Base-by-base conservation (phyloP, 2,797 vertebrate genomes). In the Eupleurogrammus muticus region DNA sequence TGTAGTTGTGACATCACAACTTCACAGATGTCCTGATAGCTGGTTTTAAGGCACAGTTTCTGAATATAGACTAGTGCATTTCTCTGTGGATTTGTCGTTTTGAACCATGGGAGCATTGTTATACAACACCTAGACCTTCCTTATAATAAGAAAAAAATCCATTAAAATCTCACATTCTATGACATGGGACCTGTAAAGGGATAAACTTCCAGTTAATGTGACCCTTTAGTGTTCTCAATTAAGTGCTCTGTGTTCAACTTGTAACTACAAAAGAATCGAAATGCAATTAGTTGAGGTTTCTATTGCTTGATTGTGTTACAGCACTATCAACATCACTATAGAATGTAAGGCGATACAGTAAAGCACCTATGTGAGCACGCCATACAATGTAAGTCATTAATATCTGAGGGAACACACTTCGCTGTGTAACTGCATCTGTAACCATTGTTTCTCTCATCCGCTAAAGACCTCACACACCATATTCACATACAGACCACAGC, bases 261-360 rank as follows among this genome's bases (percentile, higher is more conserved):
- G 16, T 47, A 38, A 69, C 40, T 40, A 55, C 44, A 56, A 70
- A 63, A 61, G 42, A 54, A 63, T 54, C 23, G 60, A 72, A 80
- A 67, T 73, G 21, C n/a, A 74, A 64, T 75, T 64, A 65, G 42
- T 36, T 57, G 28, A 51, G 23, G 49, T 5, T 51, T 0, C 56
- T 56, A 55, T 55, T 48, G 69, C 58, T 68, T 74, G 14, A 69
- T 65, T 75, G 61, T 70, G 51, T 64, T 79, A 57, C 61, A 79
- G 17, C 46, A 56, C 7, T 19, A 20, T 6, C 35, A 44, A 62
- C 34, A 60, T 63, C 44, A 24, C 24, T 44, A 14, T n/a, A 0
- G 34, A 20, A 54, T 40, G 55, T 62, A 67, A 83, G 58, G 68
- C 50, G 79, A 82, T 54, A 71, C 42, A 65, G 65, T 3, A 58